Evolutionary conservation across 2,797 vertebrate genomes (phyloP), one percentile per base, ranked within the genome.

Genomic region (Channa striata): DNA sequence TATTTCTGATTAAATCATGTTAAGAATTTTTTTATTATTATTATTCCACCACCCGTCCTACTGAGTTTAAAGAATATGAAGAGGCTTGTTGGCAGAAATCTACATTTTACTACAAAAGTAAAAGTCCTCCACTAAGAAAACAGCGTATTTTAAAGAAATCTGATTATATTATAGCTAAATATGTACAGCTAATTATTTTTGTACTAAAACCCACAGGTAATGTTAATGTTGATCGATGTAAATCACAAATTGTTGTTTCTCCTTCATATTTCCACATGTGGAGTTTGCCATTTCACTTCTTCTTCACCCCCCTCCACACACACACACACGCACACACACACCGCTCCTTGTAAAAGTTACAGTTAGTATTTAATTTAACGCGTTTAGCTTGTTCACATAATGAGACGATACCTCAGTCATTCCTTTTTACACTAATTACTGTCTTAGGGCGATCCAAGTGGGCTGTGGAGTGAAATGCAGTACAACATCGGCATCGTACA

Each of bases 401-500:
- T 78, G 53, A 85, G 82, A 77, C 54, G 36, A 74, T 78, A 75
- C 36, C 56, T 80, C 78, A 85, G 59, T 66, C 71, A 70, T 85
- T 87, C 19, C 79, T 83, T 78, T 81, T 66, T 72, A 74, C 72
- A 74, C 76, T 84, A 84, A 85, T 84, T 90, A 50, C 80, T 80
- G 77, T 84, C 86, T 85, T 83, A 61, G 68, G 85, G 83, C 81
- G 37, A 83, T 84, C 65, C 59, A 73, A 80, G 71, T 64, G 76
- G 77, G 49, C 58, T 50, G 75, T 59, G 60, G 54, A 86, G 47
- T 53, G 68, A 84, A 87, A 77, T 60, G 74, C 37, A 62, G 66
- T 46, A 68, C 42, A 80, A 72, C 74, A 62, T 3, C 54, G 57
- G 59, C 65, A 68, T 74, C 59, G 63, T 47, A 73, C 39, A 44